A percentile compares a stretch with the other conserved stretches of the same genome.
These are phyloP conservation scores for Pheucticus melanocephalus DNA, from an alignment of 2,113 vertebrate genomes.

Conservation along the genomic window DNA sequence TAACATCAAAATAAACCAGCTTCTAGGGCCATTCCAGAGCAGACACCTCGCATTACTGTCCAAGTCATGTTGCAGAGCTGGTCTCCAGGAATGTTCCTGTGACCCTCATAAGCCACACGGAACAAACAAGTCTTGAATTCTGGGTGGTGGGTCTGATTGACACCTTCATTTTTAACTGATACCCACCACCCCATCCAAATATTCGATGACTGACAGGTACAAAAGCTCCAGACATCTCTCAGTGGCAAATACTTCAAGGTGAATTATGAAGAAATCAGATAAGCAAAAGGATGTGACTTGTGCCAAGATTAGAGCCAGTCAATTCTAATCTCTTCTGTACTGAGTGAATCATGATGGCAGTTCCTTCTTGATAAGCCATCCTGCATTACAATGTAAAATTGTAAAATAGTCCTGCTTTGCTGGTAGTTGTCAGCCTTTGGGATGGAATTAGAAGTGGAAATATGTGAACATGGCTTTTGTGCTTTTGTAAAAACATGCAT, in stretches of 20 bases:
- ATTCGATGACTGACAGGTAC: constrained; percentile 72
- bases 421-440: neutral
- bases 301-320: neutral
- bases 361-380: neutral
- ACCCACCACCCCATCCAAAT: constrained; percentile 70
- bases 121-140: constrained; percentile 81
- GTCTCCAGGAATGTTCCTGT: constrained; percentile 78
- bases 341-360: neutral
- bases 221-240: neutral
- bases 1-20: neutral
- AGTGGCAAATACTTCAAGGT: neutral
- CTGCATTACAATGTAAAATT: neutral
- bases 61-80: constrained; percentile 65
- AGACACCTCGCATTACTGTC: neutral
- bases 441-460: neutral
- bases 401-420: neutral
- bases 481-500: neutral
- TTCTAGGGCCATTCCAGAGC: neutral
- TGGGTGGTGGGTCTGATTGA: constrained; percentile 72
- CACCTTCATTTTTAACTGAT: constrained; percentile 78
- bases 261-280: neutral
- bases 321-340: neutral
- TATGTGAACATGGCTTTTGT: neutral
- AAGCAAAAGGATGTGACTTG: neutral
- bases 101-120: constrained; percentile 74